A percentile compares a stretch with the other conserved stretches of the same genome.
Evolutionary conservation across 35 echinoderm and acorn worm species (phyloP).

Genomic region (Stichopus chloronotus): DNA sequence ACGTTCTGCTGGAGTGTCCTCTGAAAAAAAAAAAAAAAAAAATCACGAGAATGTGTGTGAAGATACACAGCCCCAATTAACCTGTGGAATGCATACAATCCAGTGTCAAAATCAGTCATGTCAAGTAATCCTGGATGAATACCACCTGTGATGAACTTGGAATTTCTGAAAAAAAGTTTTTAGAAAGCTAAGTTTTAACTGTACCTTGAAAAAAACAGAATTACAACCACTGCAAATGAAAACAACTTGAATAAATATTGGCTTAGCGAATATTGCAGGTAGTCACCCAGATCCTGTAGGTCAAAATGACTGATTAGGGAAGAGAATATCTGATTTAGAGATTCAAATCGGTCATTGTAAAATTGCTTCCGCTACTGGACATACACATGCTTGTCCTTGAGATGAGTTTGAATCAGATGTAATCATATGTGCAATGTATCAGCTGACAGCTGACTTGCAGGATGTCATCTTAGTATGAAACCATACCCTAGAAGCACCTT

Average conservation of each 20-base stretch:
- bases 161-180: slow-evolving; percentile 36
- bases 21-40: no score
- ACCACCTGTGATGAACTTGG: slow-evolving; percentile 39
- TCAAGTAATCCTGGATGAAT: background rate
- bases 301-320: slow-evolving; percentile 54
- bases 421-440: slow-evolving; percentile 37
- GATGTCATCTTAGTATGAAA: slow-evolving; percentile 12
- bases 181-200: slow-evolving; percentile 22
- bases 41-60: slow-evolving; percentile 49
- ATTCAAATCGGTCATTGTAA: slow-evolving; percentile 18
- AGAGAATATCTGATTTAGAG: slow-evolving; percentile 49
- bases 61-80: slow-evolving; percentile 69
- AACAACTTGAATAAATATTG: slow-evolving; percentile 45
- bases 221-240: slow-evolving; percentile 77
- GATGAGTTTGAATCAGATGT: background rate
- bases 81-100: slow-evolving; percentile 76
- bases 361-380: slow-evolving; percentile 19
- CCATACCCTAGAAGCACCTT: slow-evolving; percentile 48
- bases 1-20: slow-evolving; percentile 61
- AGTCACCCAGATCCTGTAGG: slow-evolving; percentile 13
- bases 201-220: slow-evolving; percentile 71
- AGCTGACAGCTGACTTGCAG: background rate
- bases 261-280: background rate
- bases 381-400: slow-evolving; percentile 4
- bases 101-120: background rate